These are phyloP conservation scores for Ctenodactylus gundi DNA, from an alignment of 2,113 vertebrate species.

Conservation along the genomic window DNA sequence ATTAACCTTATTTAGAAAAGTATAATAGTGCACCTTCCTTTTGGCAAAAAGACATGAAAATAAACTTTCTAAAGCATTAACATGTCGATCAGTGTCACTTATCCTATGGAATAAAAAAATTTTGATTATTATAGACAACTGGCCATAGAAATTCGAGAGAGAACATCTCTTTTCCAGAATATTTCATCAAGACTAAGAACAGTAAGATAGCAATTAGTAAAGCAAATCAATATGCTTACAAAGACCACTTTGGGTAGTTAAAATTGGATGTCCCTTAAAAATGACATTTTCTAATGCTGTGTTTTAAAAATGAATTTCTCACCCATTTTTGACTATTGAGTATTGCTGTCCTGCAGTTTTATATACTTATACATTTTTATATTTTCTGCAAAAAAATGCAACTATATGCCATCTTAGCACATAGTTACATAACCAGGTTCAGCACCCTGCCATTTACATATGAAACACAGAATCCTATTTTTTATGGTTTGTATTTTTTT, in stretches of 20 bases:
- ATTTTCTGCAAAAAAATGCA: slow-evolving; percentile 13
- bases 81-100: background rate
- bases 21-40: background rate
- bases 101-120: background rate
- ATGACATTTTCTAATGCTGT: background rate
- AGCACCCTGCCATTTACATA: background rate
- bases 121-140: slow-evolving; percentile 13
- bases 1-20: background rate
- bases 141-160: background rate
- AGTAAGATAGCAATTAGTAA: background rate
- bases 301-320: slow-evolving; percentile 7
- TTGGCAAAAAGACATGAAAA: slow-evolving; percentile 36
- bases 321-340: background rate
- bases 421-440: background rate
- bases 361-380: background rate
- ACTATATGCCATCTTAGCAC: background rate
- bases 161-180: background rate
- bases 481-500: background rate
- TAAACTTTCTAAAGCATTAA: slow-evolving; percentile 25
- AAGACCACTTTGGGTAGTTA: background rate
- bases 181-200: slow-evolving; percentile 17
- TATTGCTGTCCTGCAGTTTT: background rate
- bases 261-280: slow-evolving; percentile 28
- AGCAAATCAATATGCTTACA: background rate
- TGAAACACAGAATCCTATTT: background rate